Base-by-base conservation (phyloP, 2,113 vertebrate genomes). In the Tragelaphus imberbis region DNA sequence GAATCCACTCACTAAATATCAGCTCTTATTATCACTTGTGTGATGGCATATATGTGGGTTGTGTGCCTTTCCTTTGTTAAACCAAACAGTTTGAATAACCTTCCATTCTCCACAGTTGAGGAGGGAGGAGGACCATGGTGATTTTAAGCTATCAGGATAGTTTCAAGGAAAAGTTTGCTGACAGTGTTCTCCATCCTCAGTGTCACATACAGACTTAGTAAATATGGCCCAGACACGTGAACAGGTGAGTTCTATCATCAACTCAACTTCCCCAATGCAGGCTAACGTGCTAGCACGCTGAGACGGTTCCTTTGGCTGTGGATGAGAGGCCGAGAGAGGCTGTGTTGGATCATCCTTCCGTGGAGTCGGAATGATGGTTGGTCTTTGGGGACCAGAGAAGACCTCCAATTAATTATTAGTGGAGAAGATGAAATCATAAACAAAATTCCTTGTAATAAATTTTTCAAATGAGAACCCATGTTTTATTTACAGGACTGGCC, bases 371-470 rank as follows among this genome's bases (percentile, higher is more conserved):
- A 98, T 98, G 99, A 99, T 99, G 96, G 98, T 98, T 98, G 98
- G 95, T 99, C 99, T 98, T 86, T 95, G 51, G 99, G 98, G 99
- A 99, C 97, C 97, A 98, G 92, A 98, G 98, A 99, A 99, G 98
- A 99, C 99, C 98, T 99, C 98, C 98, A 99, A 99, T 99, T 99
- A 99, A 99, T 99, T 99, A 99, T 99, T 99, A 99, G 98, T 99
- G 98, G 98, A 98, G 98, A 99, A 99, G 98, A 99, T 99, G 98
- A 99, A 99, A 99, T 99, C 98, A 99, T 99, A 99, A 99, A 99
- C 99, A 99, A 99, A 99, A 99, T 99, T 99, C 99, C 99, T 99
- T 99, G 98, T 99, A 99, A 99, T 99, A 99, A 99, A 99, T 99
- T 99, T 99, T 99, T 99, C 98, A 99, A 99, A 99, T 98, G 98